Evolutionary conservation across 2,797 vertebrate genomes (phyloP), one percentile per base, ranked within the genome.

Genomic region (Acrossocheilus fasciatus): DNA sequence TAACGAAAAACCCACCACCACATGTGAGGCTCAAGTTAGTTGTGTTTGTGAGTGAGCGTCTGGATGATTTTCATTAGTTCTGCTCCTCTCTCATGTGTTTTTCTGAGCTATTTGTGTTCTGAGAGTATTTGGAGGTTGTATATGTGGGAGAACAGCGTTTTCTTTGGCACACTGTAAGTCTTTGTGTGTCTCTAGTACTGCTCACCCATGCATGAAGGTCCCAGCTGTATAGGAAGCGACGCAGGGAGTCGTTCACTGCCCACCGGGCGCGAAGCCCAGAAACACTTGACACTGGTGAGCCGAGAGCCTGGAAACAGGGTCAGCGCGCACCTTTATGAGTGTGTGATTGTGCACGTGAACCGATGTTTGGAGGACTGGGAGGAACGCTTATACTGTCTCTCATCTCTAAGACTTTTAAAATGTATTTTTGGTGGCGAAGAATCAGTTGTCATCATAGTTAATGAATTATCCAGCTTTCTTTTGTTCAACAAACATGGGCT

Each of bases 1-100:
- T 92, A 91, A 91, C 79, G 5, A 84, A 87, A 82, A 85, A 87
- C 79, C 34, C 6, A 74, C 20, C 91, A 90, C 91, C 87, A 88
- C 91, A 87, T 86, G 73, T 86, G 81, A 36, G 57, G 41, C 43
- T 84, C 66, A 26, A 34, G 14, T 81, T 36, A 12, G 47, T 69
- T 74, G 81, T 69, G 39, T 70, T 73, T 76, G 8, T 23, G 68
- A n/a, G 18, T 26, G 34, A 69, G 75, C 26, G 73, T 83, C 39
- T 87, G n/a, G 47, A 45, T 73, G 50, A 14, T 30, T 45, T 64
- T 26, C 30, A 52, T 14, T 69, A 23, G 64, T 43, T 45, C 43
- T 2, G 26, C 18, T 62, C 34, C 20, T 59, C 52, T 59, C 20
- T 59, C 20, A 15, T 66, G 70, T 52, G 45, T 64, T 79, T 79